Percentiles rank a stretch among this genome's conserved stretches.
Evolutionary conservation across 2,888 invertebrate species (phyloP).

Genomic region (Tipula confusa): DNA sequence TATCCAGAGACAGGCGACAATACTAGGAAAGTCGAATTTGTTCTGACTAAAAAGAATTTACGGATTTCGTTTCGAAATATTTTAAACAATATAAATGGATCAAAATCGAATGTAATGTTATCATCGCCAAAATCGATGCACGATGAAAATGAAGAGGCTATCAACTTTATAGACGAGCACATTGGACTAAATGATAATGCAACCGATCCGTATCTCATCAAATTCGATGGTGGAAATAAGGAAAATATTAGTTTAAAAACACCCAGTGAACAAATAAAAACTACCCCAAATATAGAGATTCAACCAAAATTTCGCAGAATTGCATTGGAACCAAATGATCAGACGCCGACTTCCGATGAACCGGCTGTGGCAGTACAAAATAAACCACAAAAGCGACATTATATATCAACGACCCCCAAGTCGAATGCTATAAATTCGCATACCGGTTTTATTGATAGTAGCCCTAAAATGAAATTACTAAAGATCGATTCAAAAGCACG

Average conservation of each 20-base stretch:
- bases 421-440: not conserved
- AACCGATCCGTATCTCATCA: not conserved
- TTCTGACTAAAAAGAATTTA: not conserved
- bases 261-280: not conserved
- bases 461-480: constrained; percentile 5
- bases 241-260: not conserved
- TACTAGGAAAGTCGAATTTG: not conserved
- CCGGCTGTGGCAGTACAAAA: not conserved
- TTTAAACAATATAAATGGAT: not conserved
- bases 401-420: not conserved
- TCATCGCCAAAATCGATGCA: not conserved
- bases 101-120: not conserved
- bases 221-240: not conserved
- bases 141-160: not conserved
- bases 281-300: not conserved
- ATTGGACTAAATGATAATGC: not conserved
- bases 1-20: not conserved
- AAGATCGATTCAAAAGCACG: constrained; percentile 29
- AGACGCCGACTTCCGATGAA: not conserved
- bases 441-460: not conserved
- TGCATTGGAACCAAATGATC: not conserved
- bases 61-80: not conserved
- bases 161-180: not conserved
- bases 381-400: not conserved
- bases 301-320: not conserved